Conservation (phyloP, 2,797 vertebrate genomes). For the Aplochiton taeniatus region DNA sequence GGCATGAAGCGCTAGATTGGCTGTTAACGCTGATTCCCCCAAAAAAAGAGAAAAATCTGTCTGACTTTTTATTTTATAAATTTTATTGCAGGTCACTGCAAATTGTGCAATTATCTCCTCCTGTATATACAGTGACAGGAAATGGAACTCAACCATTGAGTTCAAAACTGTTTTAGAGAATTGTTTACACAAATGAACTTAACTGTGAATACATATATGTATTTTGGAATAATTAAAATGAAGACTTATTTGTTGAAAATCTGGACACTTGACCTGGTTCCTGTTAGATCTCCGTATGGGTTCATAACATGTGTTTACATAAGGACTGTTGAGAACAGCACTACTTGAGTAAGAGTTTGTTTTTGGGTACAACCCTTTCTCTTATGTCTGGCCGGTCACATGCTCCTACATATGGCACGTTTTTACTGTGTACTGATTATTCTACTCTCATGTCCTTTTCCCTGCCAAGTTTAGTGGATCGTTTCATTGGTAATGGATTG, state of each 20-base stretch:
- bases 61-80: conserved; percentile 2
- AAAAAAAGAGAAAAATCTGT: background rate
- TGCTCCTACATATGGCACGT: too few species aligned
- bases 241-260: conserved; percentile 10
- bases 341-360: too few species aligned
- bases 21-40: background rate
- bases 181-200: conserved; percentile 20
- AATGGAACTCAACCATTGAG: background rate
- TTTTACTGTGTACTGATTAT: too few species aligned
- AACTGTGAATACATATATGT: conserved; percentile 12
- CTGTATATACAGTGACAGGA: background rate
- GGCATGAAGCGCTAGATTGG: conserved; percentile 11
- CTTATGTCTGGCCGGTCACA: too few species aligned
- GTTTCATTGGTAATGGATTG: too few species aligned
- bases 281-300: conserved; percentile 26
- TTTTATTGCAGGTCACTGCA: background rate
- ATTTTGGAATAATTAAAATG: background rate
- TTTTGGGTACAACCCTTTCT: too few species aligned
- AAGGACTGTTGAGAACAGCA: too few species aligned
- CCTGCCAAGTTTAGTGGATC: too few species aligned
- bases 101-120: background rate
- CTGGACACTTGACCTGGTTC: conserved; percentile 21
- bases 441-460: too few species aligned
- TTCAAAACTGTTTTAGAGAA: background rate
- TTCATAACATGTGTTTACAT: conserved; percentile 1